Evolutionary conservation across 1,140 invertebrate species (phyloP), one percentile per base, ranked within the genome.

Genomic region (Rhagoletis zephyria): DNA sequence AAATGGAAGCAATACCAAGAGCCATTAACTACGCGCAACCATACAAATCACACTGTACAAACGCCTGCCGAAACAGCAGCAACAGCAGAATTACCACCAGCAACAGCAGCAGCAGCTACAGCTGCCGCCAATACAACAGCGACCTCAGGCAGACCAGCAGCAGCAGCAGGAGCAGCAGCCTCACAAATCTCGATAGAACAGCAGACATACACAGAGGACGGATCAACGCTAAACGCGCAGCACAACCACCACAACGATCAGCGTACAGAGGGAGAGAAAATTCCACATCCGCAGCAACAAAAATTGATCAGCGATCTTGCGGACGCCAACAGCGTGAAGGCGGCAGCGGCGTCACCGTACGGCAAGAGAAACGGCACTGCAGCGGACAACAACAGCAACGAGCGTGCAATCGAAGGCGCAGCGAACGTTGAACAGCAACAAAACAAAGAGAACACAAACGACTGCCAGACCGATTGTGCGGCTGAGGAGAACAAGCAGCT

Each of bases 1-100:
- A 97, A 96, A 97, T 97, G 97, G 96, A 97, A 96, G 95, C 95
- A 97, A 94, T 97, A 96, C 94, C 97, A 96, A 95, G 97, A 96
- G 94, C 96, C 95, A 93, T 95, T 96, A 89, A 91, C 74, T 81
- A 81, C 90, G 90, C 89, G 90, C 90, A 91, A 89, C 89, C 91
- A 91, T 88, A 90, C 91, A 87, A 92, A 90, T 88, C 65, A 81
- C 48, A 81, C 86, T 70, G 88, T 87, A 60, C 85, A 88, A 88
- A 86, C 85, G 85, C 67, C 85, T 30, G 87, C 85, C 74, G 74
- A 81, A 19, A 81, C 74, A 81, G 74, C 74, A 81, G 74, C 74
- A 51, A 81, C 74, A 81, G 74, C 74, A n/a, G 74, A 81, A 19
- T 81, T 81, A 51, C 74, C 74, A 81, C n/a, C 74, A 81, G 74